Conservation (phyloP, 2,888 invertebrate species). For the Pseudococcus jackbeardsleyi region DNA sequence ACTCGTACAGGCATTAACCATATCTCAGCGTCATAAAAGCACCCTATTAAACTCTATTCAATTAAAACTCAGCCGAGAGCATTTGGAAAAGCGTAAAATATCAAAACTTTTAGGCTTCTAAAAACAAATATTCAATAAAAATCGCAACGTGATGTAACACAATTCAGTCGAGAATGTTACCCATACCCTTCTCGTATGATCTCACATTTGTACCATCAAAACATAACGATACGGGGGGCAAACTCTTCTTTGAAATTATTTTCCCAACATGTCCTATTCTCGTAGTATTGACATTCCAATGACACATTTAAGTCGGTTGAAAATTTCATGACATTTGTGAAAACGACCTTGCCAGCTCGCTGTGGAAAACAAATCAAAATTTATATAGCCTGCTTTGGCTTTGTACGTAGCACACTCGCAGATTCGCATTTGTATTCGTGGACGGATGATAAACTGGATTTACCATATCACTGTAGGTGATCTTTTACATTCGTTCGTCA, state of each 20-base stretch:
- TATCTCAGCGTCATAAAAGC: not conserved
- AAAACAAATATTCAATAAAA: conserved; percentile 9
- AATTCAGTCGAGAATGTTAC: not conserved
- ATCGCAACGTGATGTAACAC: conserved; percentile 7
- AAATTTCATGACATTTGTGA: conserved; percentile 16
- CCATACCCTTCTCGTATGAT: not conserved
- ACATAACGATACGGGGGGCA: too few relatives aligned
- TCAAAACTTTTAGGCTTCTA: not conserved
- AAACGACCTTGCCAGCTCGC: not conserved
- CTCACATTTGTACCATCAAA: conserved; percentile 14
- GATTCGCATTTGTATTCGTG: not conserved
- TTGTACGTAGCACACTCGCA: not conserved
- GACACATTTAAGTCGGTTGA: conserved; percentile 30
- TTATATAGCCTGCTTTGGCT: not conserved
- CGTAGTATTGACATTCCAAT: not conserved
- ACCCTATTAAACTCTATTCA: conserved; percentile 5
- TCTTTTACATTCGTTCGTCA: conserved; percentile 20
- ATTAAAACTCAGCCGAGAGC: not conserved
- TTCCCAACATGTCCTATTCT: not conserved
- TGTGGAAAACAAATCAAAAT: conserved; percentile 6
- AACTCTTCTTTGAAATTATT: not conserved
- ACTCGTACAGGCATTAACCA: not conserved
- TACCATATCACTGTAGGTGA: conserved; percentile 14
- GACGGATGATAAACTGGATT: conserved; percentile 38
- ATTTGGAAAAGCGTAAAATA: conserved; percentile 21